Conservation (phyloP, 2,888 invertebrate genomes). For the Crossocerus cetratus region DNA sequence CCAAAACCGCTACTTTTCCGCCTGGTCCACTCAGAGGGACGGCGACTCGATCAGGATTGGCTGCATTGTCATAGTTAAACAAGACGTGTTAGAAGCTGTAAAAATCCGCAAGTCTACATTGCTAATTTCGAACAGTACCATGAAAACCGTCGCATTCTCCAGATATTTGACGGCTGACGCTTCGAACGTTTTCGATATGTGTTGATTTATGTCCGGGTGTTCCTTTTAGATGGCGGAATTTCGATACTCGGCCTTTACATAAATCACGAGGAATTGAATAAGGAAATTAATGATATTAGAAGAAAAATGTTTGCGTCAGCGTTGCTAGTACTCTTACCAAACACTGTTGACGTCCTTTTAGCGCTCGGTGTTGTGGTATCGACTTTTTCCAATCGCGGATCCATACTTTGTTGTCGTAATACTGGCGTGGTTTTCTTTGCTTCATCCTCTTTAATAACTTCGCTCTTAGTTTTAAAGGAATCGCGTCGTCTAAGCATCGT, state of each 20-base stretch:
- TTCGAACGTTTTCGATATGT: slow-evolving; percentile 94
- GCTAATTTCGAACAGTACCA: slow-evolving; percentile 77
- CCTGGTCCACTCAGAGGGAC: slow-evolving; percentile 94
- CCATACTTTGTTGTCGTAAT: slow-evolving; percentile 78
- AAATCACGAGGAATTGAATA: slow-evolving; percentile 19
- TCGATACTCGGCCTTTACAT: slow-evolving; percentile 86
- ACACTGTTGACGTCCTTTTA: slow-evolving; percentile 91
- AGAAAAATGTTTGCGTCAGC: not conserved
- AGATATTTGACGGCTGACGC: slow-evolving; percentile 93
- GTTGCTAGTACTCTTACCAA: slow-evolving; percentile 80
- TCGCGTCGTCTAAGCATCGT: slow-evolving; percentile 86
- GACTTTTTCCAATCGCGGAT: slow-evolving; percentile 76
- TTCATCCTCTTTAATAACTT: slow-evolving; percentile 78
- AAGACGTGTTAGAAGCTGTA: not conserved
- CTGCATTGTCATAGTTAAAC: slow-evolving; percentile 76
- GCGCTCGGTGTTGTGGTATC: slow-evolving; percentile 81
- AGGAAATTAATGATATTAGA: slow-evolving; percentile 1
- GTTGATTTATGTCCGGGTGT: slow-evolving; percentile 93
- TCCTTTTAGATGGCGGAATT: slow-evolving; percentile 95
- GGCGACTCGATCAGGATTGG: slow-evolving; percentile 91
- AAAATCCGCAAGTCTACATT: not conserved
- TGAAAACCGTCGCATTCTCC: slow-evolving; percentile 97
- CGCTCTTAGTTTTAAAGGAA: slow-evolving; percentile 83
- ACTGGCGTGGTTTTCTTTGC: slow-evolving; percentile 77
- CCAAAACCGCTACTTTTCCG: slow-evolving; percentile 92